Percentiles rank a stretch among this genome's conserved stretches.
These are phyloP conservation scores for Myopa tessellatipennis DNA, from an alignment of 2,888 invertebrate species.

Conservation along the genomic window DNA sequence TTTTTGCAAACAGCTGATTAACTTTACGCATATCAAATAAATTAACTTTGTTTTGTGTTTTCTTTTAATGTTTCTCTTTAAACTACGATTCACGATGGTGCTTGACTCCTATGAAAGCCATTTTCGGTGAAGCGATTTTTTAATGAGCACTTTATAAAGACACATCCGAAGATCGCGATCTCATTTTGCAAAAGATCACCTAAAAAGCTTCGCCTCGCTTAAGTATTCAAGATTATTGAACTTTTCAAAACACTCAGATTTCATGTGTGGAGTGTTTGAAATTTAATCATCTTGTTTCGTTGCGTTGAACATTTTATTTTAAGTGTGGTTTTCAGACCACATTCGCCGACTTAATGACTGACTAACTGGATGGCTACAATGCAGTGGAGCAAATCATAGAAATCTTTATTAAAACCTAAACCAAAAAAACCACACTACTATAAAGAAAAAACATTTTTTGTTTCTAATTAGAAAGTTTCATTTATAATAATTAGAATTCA, in stretches of 20 bases:
- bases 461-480: too few relatives aligned
- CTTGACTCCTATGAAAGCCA: not conserved
- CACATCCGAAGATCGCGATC: constrained; percentile 5
- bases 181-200: not conserved
- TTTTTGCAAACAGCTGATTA: not conserved
- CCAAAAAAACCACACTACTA: too few relatives aligned
- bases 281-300: not conserved
- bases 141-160: constrained; percentile 13
- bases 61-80: not conserved
- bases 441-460: too few relatives aligned
- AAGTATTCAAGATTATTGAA: constrained; percentile 8
- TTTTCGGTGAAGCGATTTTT: not conserved
- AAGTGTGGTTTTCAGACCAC: not conserved
- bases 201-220: not conserved
- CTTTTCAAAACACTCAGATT: not conserved
- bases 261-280: not conserved
- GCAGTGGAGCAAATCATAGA: not conserved
- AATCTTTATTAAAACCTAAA: too few relatives aligned
- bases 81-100: too few relatives aligned
- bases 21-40: too few relatives aligned
- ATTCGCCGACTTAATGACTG: not conserved
- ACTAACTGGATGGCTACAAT: not conserved
- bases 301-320: not conserved
- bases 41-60: too few relatives aligned
- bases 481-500: too few relatives aligned